phyloP scores from a whole-genome alignment of 2,888 invertebrate genomes.

The Xanthia icteritia region DNA sequence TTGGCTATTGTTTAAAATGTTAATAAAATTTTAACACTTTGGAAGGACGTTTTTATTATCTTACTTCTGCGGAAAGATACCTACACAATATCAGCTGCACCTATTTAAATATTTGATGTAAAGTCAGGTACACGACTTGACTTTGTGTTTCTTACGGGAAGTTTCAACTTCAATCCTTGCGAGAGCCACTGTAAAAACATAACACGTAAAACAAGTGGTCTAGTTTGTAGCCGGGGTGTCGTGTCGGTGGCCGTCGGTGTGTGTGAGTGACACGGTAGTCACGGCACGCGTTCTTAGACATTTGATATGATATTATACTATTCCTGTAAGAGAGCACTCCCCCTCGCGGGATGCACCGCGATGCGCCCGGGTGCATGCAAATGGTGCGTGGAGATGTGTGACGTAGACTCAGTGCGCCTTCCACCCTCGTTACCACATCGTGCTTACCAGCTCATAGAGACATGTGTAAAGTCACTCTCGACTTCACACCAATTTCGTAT shows the following conservation, averaged over 20 bases:
- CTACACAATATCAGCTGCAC: conserved; percentile 42
- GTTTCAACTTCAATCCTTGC: conserved; percentile 17
- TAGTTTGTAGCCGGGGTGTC: conserved; percentile 32
- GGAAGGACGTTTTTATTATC: conserved; percentile 78
- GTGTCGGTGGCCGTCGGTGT: conserved; percentile 46
- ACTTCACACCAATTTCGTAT: conserved; percentile 38
- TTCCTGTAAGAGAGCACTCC: conserved; percentile 80
- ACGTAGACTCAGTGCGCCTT: conserved; percentile 75
- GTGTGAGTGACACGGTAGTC: conserved; percentile 55
- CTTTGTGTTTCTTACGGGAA: conserved; percentile 33
- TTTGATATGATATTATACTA: conserved; percentile 89
- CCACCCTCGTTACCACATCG: conserved; percentile 80
- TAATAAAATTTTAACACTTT: conserved; percentile 87
- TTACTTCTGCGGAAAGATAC: conserved; percentile 72
- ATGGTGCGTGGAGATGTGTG: conserved; percentile 89
- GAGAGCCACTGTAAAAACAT: conserved; percentile 19
- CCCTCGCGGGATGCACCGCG: conserved; percentile 75
- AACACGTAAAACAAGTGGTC: conserved; percentile 46
- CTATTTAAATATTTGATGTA: conserved; percentile 50
- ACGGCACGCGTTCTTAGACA: conserved; percentile 81
- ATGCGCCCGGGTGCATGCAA: conserved; percentile 87
- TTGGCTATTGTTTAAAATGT: conserved; percentile 82
- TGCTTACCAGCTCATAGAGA: conserved; percentile 48
- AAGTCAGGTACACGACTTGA: conserved; percentile 47
- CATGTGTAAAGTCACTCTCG: conserved; percentile 71